Evolutionary conservation across 2,888 invertebrate species (phyloP).

Genomic region (Ecliptopera silaceata): DNA sequence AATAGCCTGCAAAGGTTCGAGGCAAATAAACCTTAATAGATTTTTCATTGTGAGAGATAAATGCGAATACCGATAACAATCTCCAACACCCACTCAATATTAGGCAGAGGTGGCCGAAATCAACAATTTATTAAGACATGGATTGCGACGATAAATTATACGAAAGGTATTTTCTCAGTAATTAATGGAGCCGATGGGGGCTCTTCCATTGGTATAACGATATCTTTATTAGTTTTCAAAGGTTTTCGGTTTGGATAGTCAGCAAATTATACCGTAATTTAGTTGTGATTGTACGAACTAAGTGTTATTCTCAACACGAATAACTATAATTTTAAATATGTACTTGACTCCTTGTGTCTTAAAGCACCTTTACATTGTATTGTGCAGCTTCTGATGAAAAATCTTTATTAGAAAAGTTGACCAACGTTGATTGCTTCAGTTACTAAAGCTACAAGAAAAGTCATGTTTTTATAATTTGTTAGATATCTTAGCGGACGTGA

Average conservation of each 20-base stretch:
- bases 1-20: not conserved
- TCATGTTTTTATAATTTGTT: constrained; percentile 37
- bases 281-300: not conserved
- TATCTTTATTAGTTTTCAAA: constrained; percentile 67
- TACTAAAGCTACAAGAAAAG: constrained; percentile 4
- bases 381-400: too few species aligned
- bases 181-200: constrained; percentile 61
- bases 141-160: constrained; percentile 66
- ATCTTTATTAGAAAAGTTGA: too few species aligned
- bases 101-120: constrained; percentile 53
- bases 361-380: too few species aligned
- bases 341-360: too few species aligned
- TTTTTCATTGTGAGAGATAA: constrained; percentile 27
- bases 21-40: not conserved
- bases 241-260: constrained; percentile 42
- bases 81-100: constrained; percentile 50
- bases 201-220: constrained; percentile 66
- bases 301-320: too few species aligned
- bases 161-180: constrained; percentile 62
- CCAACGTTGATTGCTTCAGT: not conserved
- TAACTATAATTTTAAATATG: too few species aligned
- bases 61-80: constrained; percentile 51
- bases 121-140: constrained; percentile 68
- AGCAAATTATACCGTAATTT: constrained; percentile 41
- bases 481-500: constrained; percentile 45